Evolutionary conservation across 2,888 invertebrate genomes (phyloP).

Genomic region (Nasonovia ribisnigri): DNA sequence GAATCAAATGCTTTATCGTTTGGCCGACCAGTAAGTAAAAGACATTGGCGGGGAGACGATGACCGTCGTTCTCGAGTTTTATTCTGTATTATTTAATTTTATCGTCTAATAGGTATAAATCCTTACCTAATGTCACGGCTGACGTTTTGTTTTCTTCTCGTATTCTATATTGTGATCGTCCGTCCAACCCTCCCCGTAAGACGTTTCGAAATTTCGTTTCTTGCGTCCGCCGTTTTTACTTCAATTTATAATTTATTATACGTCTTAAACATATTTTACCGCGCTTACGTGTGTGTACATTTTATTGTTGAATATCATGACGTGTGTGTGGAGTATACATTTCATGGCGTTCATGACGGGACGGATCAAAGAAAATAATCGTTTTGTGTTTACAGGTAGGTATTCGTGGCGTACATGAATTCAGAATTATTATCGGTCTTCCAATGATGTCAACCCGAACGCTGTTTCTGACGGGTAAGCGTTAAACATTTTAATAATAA

Average conservation of each 20-base stretch:
- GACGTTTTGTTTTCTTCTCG: no score
- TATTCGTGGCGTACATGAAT: not conserved
- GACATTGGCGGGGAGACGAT: not conserved
- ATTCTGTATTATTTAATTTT: not conserved
- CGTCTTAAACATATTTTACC: not conserved
- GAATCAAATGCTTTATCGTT: constrained; percentile 38
- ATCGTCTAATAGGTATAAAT: not conserved
- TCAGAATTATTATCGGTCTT: constrained; percentile 5
- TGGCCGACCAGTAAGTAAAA: constrained; percentile 48
- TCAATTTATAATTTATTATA: not conserved
- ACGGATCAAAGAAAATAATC: not conserved
- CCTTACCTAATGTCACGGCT: not conserved
- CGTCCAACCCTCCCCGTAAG: not conserved
- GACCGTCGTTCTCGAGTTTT: not conserved
- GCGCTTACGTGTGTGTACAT: not conserved
- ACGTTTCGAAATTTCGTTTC: not conserved
- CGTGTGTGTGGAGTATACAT: not conserved
- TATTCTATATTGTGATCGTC: not conserved
- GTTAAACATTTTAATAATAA: not conserved
- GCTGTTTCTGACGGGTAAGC: constrained; percentile 42
- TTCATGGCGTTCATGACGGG: not conserved
- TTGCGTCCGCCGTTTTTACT: no score
- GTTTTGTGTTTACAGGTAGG: constrained; percentile 35
- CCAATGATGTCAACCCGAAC: constrained; percentile 49
- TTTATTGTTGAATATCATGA: not conserved